Base-by-base conservation (phyloP, 2,888 invertebrate genomes). In the Antitype chi region DNA sequence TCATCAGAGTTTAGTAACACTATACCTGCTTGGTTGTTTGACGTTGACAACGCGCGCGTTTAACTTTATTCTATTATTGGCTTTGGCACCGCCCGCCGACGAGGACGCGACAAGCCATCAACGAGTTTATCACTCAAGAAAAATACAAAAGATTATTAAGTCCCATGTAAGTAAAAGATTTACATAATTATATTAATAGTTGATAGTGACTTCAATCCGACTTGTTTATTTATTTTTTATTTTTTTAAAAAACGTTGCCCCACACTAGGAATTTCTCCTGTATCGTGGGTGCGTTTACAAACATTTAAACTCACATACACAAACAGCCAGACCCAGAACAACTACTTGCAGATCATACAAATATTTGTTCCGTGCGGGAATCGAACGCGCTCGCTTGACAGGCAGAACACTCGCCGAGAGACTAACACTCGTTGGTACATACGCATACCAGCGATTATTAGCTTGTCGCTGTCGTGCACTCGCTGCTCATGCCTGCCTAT, bases 1-100 rank as follows among this genome's bases (percentile, higher is more conserved):
- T 32, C 23, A 52, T 63, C 57, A 57, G 20, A 43, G 49, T 78
- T 80, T 28, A 63, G 71, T 78, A 69, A 82, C 43, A 52, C 20
- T 38, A 47, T 47, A 78, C 23, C 63, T 43, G 49, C 11, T 55
- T 60, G 20, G 11, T 47, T 13, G 43, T 59, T 59, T 64, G 59
- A 78, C 67, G 28, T 80, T 67, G 53, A 67, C 13, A 62, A 38
- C 60, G 62, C 7, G 52, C 28, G 8, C 28, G 66, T 32, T 70
- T 66, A 67, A 57, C 69, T 70, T 38, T 66, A 66, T 32, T 20
- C 25, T 60, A n/a, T 71, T 25, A 25, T 20, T 28, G 11, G 7
- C 25, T 20, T 25, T 17, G 6, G 17, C 38, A 43, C 17, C 13
- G 20, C 25, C 20, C 3, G 20, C 7, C 25, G 47, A 25, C 4